Evolutionary conservation across 2,113 vertebrate genomes (phyloP).

Genomic region (Phrynosoma blainvillii): DNA sequence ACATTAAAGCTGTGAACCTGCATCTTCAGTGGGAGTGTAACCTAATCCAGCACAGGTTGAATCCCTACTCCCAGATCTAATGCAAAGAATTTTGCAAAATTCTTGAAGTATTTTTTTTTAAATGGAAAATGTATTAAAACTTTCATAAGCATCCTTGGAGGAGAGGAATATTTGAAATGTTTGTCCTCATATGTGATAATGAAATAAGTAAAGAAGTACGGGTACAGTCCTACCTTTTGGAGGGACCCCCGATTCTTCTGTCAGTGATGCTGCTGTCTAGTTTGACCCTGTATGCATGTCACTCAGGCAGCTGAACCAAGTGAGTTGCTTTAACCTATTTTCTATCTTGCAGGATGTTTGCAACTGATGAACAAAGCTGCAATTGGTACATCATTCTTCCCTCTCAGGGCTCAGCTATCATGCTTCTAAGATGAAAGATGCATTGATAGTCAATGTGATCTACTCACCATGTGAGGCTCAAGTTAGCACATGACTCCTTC

Average conservation of each 20-base stretch:
- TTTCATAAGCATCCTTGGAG: too few relatives aligned
- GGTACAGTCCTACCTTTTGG: background rate
- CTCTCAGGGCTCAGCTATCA: constrained; percentile 41
- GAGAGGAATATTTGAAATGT: too few relatives aligned
- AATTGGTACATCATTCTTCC: background rate
- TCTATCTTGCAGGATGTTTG: constrained; percentile 28
- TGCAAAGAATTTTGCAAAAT: too few relatives aligned
- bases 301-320: background rate
- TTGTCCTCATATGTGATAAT: too few relatives aligned
- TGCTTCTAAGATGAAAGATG: constrained; percentile 47
- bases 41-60: too few relatives aligned
- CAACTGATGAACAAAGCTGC: too few relatives aligned
- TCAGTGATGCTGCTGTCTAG: background rate
- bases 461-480: background rate
- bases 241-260: background rate
- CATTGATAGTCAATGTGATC: constrained; percentile 32
- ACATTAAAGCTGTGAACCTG: too few relatives aligned
- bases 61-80: too few relatives aligned
- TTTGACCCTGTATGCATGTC: background rate
- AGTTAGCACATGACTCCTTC: background rate
- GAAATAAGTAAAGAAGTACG: too few relatives aligned
- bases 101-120: too few relatives aligned
- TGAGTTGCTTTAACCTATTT: constrained; percentile 30
- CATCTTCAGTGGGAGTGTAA: too few relatives aligned
- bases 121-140: too few relatives aligned